phyloP scores from a whole-genome alignment of 2,888 invertebrate species.

The Harpalus rubripes region DNA sequence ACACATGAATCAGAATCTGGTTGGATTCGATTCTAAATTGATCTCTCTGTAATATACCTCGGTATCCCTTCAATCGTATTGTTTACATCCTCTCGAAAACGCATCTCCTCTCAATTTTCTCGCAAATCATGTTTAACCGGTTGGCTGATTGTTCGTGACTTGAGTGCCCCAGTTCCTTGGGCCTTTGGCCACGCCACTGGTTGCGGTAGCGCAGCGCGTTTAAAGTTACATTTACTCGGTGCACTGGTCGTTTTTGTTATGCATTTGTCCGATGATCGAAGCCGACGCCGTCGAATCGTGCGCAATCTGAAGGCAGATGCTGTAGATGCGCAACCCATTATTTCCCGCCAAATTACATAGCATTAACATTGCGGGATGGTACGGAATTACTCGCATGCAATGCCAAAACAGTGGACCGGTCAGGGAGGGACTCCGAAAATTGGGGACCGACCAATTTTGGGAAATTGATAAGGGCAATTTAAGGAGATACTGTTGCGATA shows the following conservation, averaged over 20 bases:
- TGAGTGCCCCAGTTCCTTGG: conserved; percentile 33
- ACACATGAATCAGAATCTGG: too few relatives aligned
- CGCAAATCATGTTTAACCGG: conserved; percentile 12
- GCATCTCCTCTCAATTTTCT: conserved; percentile 1
- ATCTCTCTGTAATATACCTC: too few relatives aligned
- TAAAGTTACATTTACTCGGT: conserved; percentile 58
- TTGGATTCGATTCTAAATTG: too few relatives aligned
- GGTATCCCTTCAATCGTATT: too few relatives aligned
- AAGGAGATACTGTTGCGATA: not conserved
- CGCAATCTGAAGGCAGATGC: conserved; percentile 63
- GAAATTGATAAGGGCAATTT: not conserved
- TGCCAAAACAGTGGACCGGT: conserved; percentile 29
- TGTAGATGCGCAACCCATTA: conserved; percentile 61
- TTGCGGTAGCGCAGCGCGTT: conserved; percentile 32
- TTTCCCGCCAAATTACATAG: conserved; percentile 63
- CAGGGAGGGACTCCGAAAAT: not conserved
- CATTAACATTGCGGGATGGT: conserved; percentile 66
- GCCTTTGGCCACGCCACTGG: conserved; percentile 51
- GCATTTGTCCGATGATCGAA: conserved; percentile 47
- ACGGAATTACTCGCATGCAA: conserved; percentile 64
- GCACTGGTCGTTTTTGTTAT: conserved; percentile 41
- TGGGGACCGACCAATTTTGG: not conserved
- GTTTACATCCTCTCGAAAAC: not conserved
- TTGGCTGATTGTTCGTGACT: conserved; percentile 32
- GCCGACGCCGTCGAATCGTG: conserved; percentile 57